phyloP scores from a whole-genome alignment of 2,113 vertebrate species.

The Accipiter virgatus region DNA sequence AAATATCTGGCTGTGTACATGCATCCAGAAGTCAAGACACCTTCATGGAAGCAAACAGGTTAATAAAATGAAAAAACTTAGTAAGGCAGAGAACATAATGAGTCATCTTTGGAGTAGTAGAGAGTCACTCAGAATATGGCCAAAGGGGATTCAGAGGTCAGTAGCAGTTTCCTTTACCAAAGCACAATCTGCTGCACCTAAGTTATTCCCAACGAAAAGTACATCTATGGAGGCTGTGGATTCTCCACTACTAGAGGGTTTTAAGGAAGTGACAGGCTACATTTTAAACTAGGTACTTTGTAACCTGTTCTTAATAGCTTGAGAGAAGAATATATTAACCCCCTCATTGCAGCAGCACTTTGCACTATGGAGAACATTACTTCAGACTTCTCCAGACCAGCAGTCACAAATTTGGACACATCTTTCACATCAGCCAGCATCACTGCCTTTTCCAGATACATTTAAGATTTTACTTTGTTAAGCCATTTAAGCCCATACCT shows the following conservation, averaged over 20 bases:
- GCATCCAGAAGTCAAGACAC: neutral
- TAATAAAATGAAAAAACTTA: neutral
- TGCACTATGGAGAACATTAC: neutral
- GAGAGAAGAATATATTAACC: neutral
- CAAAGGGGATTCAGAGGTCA: neutral
- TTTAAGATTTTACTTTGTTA: neutral
- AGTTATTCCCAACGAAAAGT: neutral
- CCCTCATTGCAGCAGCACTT: neutral
- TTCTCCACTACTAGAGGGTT: neutral
- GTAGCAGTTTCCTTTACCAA: neutral
- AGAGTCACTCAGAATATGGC: neutral
- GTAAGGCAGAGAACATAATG: neutral
- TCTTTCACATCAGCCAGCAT: neutral
- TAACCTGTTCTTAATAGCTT: neutral
- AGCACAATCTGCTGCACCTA: neutral
- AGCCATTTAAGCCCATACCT: neutral
- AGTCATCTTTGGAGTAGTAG: neutral
- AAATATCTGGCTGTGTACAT: neutral
- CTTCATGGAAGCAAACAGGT: neutral
- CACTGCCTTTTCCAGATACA: neutral
- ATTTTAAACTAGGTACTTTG: neutral
- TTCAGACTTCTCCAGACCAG: neutral
- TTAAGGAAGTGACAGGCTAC: neutral
- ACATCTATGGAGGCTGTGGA: neutral
- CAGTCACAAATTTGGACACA: neutral